Conservation (phyloP, 1,140 invertebrate species). For the Pteromalus puparum region DNA sequence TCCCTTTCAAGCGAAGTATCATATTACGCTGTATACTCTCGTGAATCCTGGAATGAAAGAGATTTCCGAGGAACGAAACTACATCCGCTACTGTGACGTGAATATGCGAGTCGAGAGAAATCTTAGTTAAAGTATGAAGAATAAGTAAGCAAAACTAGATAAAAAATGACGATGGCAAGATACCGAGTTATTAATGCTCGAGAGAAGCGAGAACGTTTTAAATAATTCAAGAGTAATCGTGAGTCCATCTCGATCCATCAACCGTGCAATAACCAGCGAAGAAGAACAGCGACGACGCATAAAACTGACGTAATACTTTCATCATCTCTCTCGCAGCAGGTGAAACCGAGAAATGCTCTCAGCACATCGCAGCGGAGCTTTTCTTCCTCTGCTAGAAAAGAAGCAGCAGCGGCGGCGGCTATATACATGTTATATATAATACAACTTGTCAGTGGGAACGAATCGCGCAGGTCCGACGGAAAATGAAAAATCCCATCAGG, state of each 20-base stretch:
- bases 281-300: not conserved
- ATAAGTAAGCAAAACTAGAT: no score
- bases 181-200: no score
- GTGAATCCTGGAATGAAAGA: no score
- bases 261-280: not conserved
- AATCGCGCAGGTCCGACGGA: not conserved
- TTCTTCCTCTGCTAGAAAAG: not conserved
- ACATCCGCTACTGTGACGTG: no score
- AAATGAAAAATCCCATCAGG: not conserved
- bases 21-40: no score
- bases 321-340: not conserved
- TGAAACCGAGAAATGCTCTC: not conserved
- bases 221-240: not conserved
- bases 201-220: not conserved
- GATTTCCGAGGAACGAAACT: no score
- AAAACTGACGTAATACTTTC: not conserved
- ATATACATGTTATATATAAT: not conserved
- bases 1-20: no score
- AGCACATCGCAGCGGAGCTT: not conserved
- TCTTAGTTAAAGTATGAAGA: no score
- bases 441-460: not conserved
- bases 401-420: no score
- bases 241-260: not conserved
- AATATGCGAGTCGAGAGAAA: no score
- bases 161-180: no score